Evolutionary conservation across 2,113 vertebrate species (phyloP).

Genomic region (Dipodomys ordii): DNA sequence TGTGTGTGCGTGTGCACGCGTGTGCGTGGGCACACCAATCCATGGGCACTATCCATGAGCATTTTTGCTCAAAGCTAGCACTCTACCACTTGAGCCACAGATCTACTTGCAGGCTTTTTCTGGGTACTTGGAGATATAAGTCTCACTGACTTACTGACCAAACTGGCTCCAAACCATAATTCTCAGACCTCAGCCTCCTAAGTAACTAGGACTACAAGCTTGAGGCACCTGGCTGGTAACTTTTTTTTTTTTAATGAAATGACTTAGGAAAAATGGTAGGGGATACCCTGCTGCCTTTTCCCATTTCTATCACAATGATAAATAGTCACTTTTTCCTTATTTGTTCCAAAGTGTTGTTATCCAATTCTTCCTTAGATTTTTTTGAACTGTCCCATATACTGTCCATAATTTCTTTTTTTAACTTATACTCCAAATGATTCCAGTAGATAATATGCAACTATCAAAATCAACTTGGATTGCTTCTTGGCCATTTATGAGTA

Average conservation of each 20-base stretch:
- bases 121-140: too few relatives aligned
- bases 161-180: too few relatives aligned
- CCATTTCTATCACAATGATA: not conserved
- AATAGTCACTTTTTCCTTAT: not conserved
- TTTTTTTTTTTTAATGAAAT: not conserved
- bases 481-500: not conserved
- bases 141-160: too few relatives aligned
- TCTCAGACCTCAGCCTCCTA: too few relatives aligned
- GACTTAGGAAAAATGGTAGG: slow-evolving; percentile 28
- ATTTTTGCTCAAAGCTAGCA: too few relatives aligned
- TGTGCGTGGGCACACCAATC: too few relatives aligned
- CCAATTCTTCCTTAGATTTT: not conserved
- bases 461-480: slow-evolving; percentile 36
- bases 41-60: too few relatives aligned
- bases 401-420: not conserved
- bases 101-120: too few relatives aligned
- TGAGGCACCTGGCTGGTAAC: not conserved
- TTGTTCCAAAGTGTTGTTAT: not conserved
- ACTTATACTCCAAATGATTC: slow-evolving; percentile 2
- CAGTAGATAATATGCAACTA: not conserved
- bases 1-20: too few relatives aligned
- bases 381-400: not conserved
- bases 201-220: too few relatives aligned
- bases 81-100: too few relatives aligned
- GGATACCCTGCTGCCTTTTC: not conserved